Evolutionary conservation across 1,140 invertebrate genomes (phyloP), one percentile per base, ranked within the genome.

Genomic region (Geopemphigus sp.): DNA sequence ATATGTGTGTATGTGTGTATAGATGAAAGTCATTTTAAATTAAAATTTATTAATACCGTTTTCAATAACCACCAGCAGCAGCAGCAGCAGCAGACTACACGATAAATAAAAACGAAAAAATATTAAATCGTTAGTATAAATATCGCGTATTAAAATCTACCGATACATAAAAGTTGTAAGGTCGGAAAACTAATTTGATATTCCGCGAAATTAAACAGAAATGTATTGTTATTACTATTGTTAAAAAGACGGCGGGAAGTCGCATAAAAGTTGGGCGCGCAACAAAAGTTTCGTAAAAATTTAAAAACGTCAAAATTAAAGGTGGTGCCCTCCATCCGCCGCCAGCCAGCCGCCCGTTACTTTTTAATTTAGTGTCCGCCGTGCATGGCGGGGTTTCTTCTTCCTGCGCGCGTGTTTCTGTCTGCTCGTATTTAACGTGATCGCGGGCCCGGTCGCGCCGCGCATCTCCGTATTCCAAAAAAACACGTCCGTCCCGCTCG

Each of bases 291-390:
- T 10, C 39, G 47, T 50, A 14, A 14, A 68, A 47, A 68, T 68
- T 24, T 68, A 50, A 59, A 68, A 68, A 68, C 24, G 66, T 68
- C 64, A 68, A 68, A 68, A 68, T 68, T 68, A 68, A 50, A 68
- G 66, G 22, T 50, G 14, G n/a, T n/a, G n/a, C n/a, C n/a, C n/a
- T n/a, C n/a, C n/a, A n/a, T n/a, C n/a, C n/a, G n/a, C n/a, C n/a
- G n/a, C n/a, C n/a, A n/a, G n/a, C n/a, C n/a, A n/a, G n/a, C n/a
- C n/a, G n/a, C n/a, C n/a, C 39, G 45, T 8, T 47, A 24, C 10
- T 19, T 64, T 68, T 68, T 50, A 68, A 68, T 68, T 68, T 68
- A 68, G 45, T 50, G 22, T 0, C 22, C 45, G n/a, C 22, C 45
- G n/a, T 47, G 24, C 66, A 50, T 17, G 22, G 22, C 50, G 66